Conservation (phyloP, 2,113 vertebrate species). For the Rhabdornis inornatus region DNA sequence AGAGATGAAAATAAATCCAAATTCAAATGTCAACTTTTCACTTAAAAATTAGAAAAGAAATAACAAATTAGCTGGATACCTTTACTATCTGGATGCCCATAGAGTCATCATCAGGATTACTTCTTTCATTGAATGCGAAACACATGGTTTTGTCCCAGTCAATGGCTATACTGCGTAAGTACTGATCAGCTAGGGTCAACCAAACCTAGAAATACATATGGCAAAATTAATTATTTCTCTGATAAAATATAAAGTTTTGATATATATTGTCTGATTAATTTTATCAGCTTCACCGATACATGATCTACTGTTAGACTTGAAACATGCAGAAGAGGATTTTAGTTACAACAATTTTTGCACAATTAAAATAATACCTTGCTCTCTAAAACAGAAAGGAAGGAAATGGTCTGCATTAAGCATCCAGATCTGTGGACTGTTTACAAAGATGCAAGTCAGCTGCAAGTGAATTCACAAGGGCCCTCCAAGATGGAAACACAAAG, state of each 20-base stretch:
- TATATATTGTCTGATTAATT: background rate
- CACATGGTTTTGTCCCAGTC: slow-evolving; percentile 99
- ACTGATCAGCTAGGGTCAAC: slow-evolving; percentile 94
- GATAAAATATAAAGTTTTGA: background rate
- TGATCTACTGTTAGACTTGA: background rate
- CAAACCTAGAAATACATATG: slow-evolving; percentile 82
- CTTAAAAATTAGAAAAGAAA: background rate
- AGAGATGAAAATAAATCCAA: background rate
- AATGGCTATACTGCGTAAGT: slow-evolving; percentile 94
- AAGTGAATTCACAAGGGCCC: background rate
- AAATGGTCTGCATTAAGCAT: background rate
- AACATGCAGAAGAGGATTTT: background rate
- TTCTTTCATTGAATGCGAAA: slow-evolving; percentile 97
- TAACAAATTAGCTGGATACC: slow-evolving; percentile 69
- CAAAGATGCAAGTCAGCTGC: background rate
- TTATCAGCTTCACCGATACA: background rate
- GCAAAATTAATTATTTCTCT: background rate
- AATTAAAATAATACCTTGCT: background rate
- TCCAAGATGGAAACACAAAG: background rate
- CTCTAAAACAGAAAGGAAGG: background rate
- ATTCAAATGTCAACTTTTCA: background rate
- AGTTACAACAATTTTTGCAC: background rate
- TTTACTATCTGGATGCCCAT: slow-evolving; percentile 99
- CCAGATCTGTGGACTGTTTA: background rate
- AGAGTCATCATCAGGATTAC: slow-evolving; percentile 97